Evolutionary conservation across 2,113 vertebrate species (phyloP).

Genomic region (Apaloderma vittatum): DNA sequence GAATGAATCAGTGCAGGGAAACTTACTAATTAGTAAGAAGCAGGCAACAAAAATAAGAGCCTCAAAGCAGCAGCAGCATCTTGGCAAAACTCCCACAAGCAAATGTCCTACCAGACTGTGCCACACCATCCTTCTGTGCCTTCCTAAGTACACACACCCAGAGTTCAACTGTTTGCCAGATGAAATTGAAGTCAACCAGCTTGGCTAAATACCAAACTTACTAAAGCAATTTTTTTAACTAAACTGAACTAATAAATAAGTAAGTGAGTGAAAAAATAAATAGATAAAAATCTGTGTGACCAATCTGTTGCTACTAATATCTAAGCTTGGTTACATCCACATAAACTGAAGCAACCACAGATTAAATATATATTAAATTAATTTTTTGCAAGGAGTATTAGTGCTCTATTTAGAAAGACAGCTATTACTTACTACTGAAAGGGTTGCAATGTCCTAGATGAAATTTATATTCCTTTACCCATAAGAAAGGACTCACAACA

Average conservation of each 20-base stretch:
- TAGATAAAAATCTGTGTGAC: neutral
- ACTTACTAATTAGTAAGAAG: neutral
- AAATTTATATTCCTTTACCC: neutral
- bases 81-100: neutral
- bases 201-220: neutral
- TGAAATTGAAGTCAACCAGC: neutral
- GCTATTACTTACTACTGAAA: neutral
- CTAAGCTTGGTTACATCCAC: neutral
- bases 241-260: neutral
- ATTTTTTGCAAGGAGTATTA: neutral
- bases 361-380: neutral
- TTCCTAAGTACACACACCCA: neutral
- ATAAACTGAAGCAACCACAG: neutral
- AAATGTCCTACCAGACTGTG: neutral
- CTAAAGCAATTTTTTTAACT: neutral
- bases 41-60: neutral
- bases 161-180: neutral
- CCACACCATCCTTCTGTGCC: neutral
- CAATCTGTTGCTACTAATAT: neutral
- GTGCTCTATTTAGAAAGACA: neutral
- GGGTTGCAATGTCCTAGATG: neutral
- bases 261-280: no score
- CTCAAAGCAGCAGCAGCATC: neutral
- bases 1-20: neutral
- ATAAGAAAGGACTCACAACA: neutral